phyloP scores from a whole-genome alignment of 2,797 vertebrate species.

The Sylvilagus floridanus region DNA sequence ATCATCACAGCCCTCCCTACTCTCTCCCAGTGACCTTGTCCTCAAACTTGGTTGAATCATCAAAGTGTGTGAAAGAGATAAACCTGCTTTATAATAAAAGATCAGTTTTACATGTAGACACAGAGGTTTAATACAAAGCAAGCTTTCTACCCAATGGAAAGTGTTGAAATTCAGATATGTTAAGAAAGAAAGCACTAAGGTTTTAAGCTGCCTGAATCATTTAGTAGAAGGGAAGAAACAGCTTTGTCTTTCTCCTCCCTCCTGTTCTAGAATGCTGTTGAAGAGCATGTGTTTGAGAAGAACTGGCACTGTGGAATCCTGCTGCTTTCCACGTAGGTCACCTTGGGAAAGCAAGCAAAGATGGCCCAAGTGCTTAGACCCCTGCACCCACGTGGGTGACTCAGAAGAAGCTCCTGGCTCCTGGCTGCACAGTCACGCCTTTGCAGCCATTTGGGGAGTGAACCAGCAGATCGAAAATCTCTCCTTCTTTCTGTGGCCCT shows the following conservation, averaged over 20 bases:
- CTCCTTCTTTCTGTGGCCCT: too few species aligned
- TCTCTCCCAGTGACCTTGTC: conserved; percentile 50
- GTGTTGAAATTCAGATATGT: conserved; percentile 82
- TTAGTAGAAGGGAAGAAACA: conserved; percentile 82
- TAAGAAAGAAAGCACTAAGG: conserved; percentile 88
- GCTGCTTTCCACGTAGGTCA: too few species aligned
- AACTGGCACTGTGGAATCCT: conserved; percentile 80
- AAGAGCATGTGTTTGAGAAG: conserved; percentile 75
- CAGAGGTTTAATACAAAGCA: conserved; percentile 85
- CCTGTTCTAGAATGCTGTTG: conserved; percentile 85
- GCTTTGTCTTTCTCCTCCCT: conserved; percentile 74
- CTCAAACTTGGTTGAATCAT: conserved; percentile 81
- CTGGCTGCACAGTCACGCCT: too few species aligned
- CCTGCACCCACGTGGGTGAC: too few species aligned
- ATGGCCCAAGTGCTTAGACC: too few species aligned
- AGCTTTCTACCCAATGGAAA: conserved; percentile 84
- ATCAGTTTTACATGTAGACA: conserved; percentile 86
- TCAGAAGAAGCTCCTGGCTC: too few species aligned
- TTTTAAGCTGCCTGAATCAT: conserved; percentile 89
- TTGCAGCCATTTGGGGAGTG: too few species aligned
- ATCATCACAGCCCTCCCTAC: background rate
- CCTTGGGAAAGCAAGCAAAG: background rate
- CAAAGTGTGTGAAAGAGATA: conserved; percentile 80
- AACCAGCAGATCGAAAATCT: too few species aligned
- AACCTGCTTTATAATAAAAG: conserved; percentile 77